Percentiles rank a stretch among this genome's conserved stretches.
These are phyloP conservation scores for Hydriomena furcata DNA, from an alignment of 2,888 invertebrate species.

Conservation along the genomic window DNA sequence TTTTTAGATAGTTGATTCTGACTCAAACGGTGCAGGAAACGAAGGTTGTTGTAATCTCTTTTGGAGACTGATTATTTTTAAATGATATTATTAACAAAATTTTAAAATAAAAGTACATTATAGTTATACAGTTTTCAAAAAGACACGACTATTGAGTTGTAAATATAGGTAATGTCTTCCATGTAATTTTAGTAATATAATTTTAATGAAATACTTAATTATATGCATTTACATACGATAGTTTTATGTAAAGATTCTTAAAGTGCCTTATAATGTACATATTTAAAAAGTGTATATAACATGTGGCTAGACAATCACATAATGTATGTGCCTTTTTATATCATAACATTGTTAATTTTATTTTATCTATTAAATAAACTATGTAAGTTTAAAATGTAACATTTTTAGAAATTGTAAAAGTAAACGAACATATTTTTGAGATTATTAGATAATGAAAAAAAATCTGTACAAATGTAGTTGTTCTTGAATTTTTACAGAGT, in stretches of 20 bases:
- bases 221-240: slow-evolving; percentile 49
- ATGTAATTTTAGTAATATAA: slow-evolving; percentile 54
- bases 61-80: slow-evolving; percentile 79
- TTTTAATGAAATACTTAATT: slow-evolving; percentile 30
- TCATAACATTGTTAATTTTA: slow-evolving; percentile 37
- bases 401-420: slow-evolving; percentile 27
- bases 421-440: slow-evolving; percentile 58
- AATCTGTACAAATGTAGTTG: slow-evolving; percentile 66
- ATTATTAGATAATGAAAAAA: slow-evolving; percentile 60
- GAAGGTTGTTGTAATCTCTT: slow-evolving; percentile 64
- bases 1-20: slow-evolving; percentile 34
- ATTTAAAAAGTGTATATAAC: slow-evolving; percentile 33
- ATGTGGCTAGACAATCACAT: slow-evolving; percentile 27
- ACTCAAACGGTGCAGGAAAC: slow-evolving; percentile 56
- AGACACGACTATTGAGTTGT: slow-evolving; percentile 58
- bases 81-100: slow-evolving; percentile 51
- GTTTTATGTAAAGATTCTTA: slow-evolving; percentile 30
- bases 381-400: slow-evolving; percentile 12
- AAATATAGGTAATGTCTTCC: slow-evolving; percentile 68
- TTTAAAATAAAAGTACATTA: slow-evolving; percentile 48
- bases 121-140: slow-evolving; percentile 50
- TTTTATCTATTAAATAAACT: neutral
- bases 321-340: slow-evolving; percentile 58
- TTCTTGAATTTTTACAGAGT: slow-evolving; percentile 70
- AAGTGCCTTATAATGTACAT: slow-evolving; percentile 43